Evolutionary conservation across 2,888 invertebrate genomes (phyloP).

Genomic region (Cryptus viduatorius): DNA sequence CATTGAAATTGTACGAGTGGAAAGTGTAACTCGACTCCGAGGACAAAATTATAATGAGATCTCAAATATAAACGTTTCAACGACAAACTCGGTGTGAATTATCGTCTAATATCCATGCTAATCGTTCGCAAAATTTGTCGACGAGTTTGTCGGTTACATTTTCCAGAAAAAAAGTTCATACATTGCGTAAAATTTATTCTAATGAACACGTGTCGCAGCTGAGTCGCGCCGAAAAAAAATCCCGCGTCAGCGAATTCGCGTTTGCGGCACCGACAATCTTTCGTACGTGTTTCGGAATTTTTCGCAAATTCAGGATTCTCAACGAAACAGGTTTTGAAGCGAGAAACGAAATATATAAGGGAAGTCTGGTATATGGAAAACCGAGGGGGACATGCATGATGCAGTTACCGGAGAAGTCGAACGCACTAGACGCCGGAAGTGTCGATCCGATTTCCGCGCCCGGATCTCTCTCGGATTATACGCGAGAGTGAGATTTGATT

Average conservation of each 20-base stretch:
- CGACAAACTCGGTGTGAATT: not conserved
- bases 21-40: conserved; percentile 40
- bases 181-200: not conserved
- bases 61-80: conserved; percentile 1
- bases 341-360: conserved; percentile 26
- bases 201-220: not conserved
- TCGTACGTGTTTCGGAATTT: conserved; percentile 16
- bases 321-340: conserved; percentile 13
- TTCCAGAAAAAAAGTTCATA: not conserved
- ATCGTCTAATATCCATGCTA: not conserved
- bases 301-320: conserved; percentile 46
- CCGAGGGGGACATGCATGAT: conserved; percentile 44
- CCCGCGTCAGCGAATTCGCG: conserved; percentile 17
- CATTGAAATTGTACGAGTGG: conserved; percentile 45
- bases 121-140: not conserved
- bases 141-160: not conserved
- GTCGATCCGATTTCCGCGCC: conserved; percentile 60
- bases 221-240: not conserved
- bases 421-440: conserved; percentile 58
- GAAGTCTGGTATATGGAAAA: not conserved
- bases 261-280: conserved; percentile 1
- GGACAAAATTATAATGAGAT: conserved; percentile 42
- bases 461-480: conserved; percentile 58
- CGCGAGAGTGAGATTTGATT: conserved; percentile 55
- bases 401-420: conserved; percentile 48